These are phyloP conservation scores for Anas capensis DNA, from an alignment of 2,797 vertebrate species.

Conservation along the genomic window DNA sequence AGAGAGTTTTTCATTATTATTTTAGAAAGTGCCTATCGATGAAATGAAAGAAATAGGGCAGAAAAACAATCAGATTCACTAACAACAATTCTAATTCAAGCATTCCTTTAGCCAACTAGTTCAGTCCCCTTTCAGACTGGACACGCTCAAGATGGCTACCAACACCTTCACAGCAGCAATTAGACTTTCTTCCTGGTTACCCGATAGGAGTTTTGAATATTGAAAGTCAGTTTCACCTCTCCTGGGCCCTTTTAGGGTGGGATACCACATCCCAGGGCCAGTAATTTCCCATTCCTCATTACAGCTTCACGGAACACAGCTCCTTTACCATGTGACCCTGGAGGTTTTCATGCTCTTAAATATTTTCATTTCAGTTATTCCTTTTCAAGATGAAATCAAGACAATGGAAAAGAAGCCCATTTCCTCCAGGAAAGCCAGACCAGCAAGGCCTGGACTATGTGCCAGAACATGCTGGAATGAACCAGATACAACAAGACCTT, in stretches of 20 bases:
- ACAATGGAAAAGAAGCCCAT: background rate
- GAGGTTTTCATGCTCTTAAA: background rate
- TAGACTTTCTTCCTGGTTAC: background rate
- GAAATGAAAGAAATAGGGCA: background rate
- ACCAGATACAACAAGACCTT: background rate
- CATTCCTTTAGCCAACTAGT: background rate
- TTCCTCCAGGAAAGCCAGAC: background rate
- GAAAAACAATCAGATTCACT: background rate
- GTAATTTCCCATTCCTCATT: background rate
- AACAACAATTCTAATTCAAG: background rate
- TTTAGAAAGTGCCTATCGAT: constrained; percentile 22
- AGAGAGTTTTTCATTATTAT: background rate
- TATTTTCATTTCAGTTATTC: background rate
- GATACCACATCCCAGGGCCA: background rate
- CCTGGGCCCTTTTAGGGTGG: background rate
- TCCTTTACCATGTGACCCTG: background rate
- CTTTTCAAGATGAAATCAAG: background rate
- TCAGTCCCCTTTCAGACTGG: background rate
- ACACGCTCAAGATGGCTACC: background rate
- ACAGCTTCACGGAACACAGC: background rate
- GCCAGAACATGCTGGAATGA: background rate
- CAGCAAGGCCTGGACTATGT: background rate
- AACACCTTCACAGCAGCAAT: background rate
- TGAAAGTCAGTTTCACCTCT: background rate
- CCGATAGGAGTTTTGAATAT: background rate